Percentiles rank a stretch among this genome's conserved stretches.
Evolutionary conservation across 2,113 vertebrate genomes (phyloP).

Genomic region (Eptesicus fuscus): DNA sequence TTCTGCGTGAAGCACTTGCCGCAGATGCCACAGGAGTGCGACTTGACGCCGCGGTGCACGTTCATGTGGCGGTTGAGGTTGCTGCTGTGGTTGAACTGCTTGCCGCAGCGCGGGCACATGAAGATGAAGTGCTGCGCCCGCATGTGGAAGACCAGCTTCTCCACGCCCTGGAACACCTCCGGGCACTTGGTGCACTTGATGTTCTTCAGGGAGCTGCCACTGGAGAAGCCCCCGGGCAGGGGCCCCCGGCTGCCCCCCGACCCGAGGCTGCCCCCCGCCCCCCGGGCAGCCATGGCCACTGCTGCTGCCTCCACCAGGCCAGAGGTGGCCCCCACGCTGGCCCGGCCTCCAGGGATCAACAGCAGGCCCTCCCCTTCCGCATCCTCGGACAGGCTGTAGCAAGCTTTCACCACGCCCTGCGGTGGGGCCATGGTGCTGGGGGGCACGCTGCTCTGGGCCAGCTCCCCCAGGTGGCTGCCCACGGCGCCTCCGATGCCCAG

Average conservation of each 20-base stretch:
- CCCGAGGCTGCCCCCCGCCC: slow-evolving; percentile 69
- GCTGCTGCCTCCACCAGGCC: slow-evolving; percentile 75
- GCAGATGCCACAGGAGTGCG: slow-evolving; percentile 91
- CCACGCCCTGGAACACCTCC: slow-evolving; percentile 88
- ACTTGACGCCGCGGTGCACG: slow-evolving; percentile 89
- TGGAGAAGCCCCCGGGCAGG: slow-evolving; percentile 43
- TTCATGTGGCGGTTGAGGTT: slow-evolving; percentile 95
- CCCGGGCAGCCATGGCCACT: slow-evolving; percentile 73
- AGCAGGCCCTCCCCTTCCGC: slow-evolving; percentile 77
- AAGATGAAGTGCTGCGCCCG: slow-evolving; percentile 90
- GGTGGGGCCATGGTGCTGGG: slow-evolving; percentile 62
- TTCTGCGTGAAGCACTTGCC: slow-evolving; percentile 96
- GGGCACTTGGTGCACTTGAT: slow-evolving; percentile 89
- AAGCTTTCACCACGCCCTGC: slow-evolving; percentile 78
- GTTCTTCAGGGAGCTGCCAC: slow-evolving; percentile 70
- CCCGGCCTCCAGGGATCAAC: slow-evolving; percentile 73
- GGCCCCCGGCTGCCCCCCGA: slow-evolving; percentile 55
- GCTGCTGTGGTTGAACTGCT: slow-evolving; percentile 93
- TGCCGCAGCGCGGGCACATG: slow-evolving; percentile 94
- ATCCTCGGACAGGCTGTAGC: slow-evolving; percentile 78
- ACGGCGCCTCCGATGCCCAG: slow-evolving; percentile 39
- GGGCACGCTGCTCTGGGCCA: slow-evolving; percentile 59
- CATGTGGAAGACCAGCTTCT: slow-evolving; percentile 90
- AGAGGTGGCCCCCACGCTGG: slow-evolving; percentile 65
- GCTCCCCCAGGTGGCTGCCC: slow-evolving; percentile 60